Base-by-base conservation (phyloP, 2,113 vertebrate species). In the Lichenostomus cassidix region DNA sequence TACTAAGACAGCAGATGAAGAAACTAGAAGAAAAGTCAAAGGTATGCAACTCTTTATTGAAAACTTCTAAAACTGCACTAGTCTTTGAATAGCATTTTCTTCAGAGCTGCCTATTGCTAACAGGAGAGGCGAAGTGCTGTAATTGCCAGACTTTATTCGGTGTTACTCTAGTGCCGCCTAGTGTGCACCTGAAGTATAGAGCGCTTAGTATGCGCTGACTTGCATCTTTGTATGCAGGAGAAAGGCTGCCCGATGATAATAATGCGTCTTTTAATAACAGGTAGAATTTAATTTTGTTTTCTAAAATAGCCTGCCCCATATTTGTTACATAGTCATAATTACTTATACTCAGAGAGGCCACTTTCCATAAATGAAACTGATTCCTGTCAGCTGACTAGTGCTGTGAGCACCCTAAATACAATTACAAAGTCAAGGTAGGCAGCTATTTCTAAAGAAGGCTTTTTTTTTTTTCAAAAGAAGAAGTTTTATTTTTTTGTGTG, bases 1-100 rank as follows among this genome's bases (percentile, higher is more conserved):
- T 20, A 99, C 99, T 96, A 99, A 99, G 97, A 99, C 99, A 2
- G 99, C 99, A 75, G 99, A 99, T 74, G 99, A 99, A 63, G 99
- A 99, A 94, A 99, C 99, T 41, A 99, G 99, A 97, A 98, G 98
- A 89, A 98, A 99, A 98, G 98, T 99, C 90, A 99, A 99, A 99
- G 99, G 99, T 99, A 98, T 55, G 92, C 81, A 77, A 68, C 14
- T 86, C 31, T 90, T 89, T 88, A 70, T 56, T 89, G 79, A 94
- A 93, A 71, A 39, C 47, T 69, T 82, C 7, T 33, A 5, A 53
- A 89, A 92, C 55, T 37, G 24, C 33, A 28, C 21, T 49, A n/a
- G 28, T 83, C 55, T 88, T 91, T 47, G 64, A 83, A 47, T 89
- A 29, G 8, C 7, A 4, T 77, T 89, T 90, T 68, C 15, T 92